Evolutionary conservation across 2,113 vertebrate genomes (phyloP), one percentile per base, ranked within the genome.

Genomic region (Periophthalmus modestus): DNA sequence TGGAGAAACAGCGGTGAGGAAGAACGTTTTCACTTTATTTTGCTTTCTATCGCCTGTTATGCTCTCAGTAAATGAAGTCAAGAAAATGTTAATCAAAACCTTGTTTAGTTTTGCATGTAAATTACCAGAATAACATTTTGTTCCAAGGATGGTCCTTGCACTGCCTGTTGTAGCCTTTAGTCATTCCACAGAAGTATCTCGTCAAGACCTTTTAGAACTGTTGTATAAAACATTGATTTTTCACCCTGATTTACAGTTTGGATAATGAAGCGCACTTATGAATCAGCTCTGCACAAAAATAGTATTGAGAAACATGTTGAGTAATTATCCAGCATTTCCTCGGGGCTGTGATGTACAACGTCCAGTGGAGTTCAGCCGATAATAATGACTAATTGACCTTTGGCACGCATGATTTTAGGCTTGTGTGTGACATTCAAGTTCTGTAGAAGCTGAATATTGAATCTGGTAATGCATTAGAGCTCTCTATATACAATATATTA

Each of bases 381-480:
- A 21, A 55, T 11, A 21, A 55, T 55, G 52, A 9, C n/a, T 54
- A 13, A 19, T 52, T 77, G 66, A 71, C 62, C 34, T 58, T 55
- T 47, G 36, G n/a, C 68, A 75, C 52, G 58, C 63, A 47, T 59
- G 74, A 66, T 50, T 69, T 62, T 69, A 54, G 69, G 66, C 66
- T 33, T 61, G 16, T 71, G 2, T 72, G 66, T 54, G 63, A 67
- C 43, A 72, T 61, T 52, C 21, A 76, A 68, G 72, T 46, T 10
- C 9, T 77, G 14, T 62, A 81, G 24, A 28, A 1, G 39, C 1
- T 68, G 16, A 80, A 82, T 82, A 59, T 86, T 86, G 78, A 69
- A 81, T 67, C 21, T 48, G 7, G 55, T 48, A n/a, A 77, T 66
- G 1, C 68, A 73, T 83, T 79, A 66, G 78, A 77, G 21, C 79